These are phyloP conservation scores for Tychaedon coryphoeus DNA, from an alignment of 2,113 vertebrate genomes.

Conservation along the genomic window DNA sequence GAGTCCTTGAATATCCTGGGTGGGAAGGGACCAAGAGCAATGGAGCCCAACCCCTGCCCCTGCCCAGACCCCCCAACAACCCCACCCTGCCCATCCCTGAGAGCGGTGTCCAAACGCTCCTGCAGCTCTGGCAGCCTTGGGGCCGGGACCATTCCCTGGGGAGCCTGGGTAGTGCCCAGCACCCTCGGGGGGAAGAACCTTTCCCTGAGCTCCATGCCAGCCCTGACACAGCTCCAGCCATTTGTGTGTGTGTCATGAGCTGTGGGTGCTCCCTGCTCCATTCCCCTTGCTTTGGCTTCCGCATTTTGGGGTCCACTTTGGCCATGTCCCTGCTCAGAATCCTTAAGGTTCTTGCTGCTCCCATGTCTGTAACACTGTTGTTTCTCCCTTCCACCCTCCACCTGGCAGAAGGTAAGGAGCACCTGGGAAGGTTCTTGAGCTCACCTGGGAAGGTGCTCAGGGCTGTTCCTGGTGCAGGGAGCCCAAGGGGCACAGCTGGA, in stretches of 20 bases:
- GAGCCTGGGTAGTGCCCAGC: background rate
- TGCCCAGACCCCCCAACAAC: background rate
- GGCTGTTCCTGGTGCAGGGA: background rate
- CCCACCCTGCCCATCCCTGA: too few relatives aligned
- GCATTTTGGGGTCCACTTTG: background rate
- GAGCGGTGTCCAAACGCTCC: background rate
- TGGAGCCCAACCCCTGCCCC: background rate
- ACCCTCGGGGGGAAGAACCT: background rate
- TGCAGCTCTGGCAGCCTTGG: background rate
- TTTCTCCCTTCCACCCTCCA: background rate
- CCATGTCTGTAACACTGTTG: accelerated
- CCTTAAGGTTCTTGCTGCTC: background rate
- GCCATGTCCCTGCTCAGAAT: background rate
- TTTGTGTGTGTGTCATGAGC: background rate
- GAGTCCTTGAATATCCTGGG: background rate
- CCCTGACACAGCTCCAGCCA: background rate
- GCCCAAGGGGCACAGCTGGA: background rate
- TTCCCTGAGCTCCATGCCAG: background rate
- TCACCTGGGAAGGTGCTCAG: background rate
- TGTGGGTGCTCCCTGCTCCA: background rate
- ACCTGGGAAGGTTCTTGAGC: background rate
- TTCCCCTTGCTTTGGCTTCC: background rate
- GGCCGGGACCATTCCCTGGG: background rate
- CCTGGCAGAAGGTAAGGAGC: background rate
- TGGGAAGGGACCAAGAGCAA: background rate